Base-by-base conservation (phyloP, 2,888 invertebrate genomes). In the Catocala nupta region DNA sequence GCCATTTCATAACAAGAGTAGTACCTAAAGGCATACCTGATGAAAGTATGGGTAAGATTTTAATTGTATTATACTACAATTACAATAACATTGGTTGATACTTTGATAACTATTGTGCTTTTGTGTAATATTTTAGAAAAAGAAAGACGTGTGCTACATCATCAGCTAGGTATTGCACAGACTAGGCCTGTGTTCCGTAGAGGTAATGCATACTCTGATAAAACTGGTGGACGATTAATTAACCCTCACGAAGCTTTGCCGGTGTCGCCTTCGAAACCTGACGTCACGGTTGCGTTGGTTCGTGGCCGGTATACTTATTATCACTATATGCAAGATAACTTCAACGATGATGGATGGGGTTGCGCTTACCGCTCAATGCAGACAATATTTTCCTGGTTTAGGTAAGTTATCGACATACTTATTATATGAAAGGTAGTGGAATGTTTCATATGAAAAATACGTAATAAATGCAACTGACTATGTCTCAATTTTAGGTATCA, bases 331-430 rank as follows among this genome's bases (percentile, higher is more conserved):
- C 99, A 99, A 89, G 97, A 99, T 83, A 95, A 96, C 74, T 96
- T 98, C 86, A 97, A 99, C 88, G 99, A 99, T 83, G 97, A 97
- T 87, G 99, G 99, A n/a, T 99, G 99, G 99, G 99, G 99, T 5
- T 99, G 99, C 93, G 99, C 99, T 0, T 99, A 99, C 86, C 96
- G 99, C 66, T 99, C 99, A 0, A 95, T 99, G 81, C 99, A 99
- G 93, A 99, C 99, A 0, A 95, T 99, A 70, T 96, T 98, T 72
- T 99, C 99, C 0, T 99, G 99, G 99, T 99, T 98, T 85, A 95
- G 96, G 95, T 95, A 87, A 84, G 86, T 82, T 9, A 36, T 39
- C 2, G 36, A 39, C 36, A 39, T 39, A 1, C 6, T 39, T 39
- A 39, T 39, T 39, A 39, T 39, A 9, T 39, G 36, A 7, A 39